These are phyloP conservation scores for Poecilia latipinna DNA, from an alignment of 2,113 vertebrate species.

Conservation along the genomic window DNA sequence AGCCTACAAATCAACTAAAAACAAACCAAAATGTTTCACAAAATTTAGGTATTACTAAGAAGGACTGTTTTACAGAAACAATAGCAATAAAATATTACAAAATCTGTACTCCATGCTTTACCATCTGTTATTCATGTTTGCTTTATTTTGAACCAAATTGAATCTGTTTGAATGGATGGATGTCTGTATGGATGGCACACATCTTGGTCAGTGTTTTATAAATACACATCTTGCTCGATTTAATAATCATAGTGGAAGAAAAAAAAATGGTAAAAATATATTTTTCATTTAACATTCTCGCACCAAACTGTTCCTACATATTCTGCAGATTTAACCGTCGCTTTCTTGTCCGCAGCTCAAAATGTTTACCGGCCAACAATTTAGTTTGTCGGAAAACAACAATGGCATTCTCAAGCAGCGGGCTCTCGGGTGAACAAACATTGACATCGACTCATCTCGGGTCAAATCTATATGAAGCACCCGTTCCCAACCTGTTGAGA, in stretches of 20 bases:
- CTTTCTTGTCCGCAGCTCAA: neutral
- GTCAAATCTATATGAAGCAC: constrained; percentile 59
- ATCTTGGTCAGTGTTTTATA: neutral
- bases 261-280: neutral
- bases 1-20: no score
- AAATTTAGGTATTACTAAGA: no score
- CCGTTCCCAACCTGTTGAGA: constrained; percentile 55
- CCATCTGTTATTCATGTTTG: neutral
- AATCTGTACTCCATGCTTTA: no score
- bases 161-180: neutral
- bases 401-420: constrained; percentile 22
- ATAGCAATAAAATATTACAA: no score
- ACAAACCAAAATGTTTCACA: no score
- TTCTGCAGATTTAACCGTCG: neutral
- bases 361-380: neutral
- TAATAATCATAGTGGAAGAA: neutral
- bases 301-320: neutral
- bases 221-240: neutral
- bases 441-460: constrained; percentile 3
- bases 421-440: constrained; percentile 28
- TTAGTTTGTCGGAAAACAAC: constrained; percentile 1
- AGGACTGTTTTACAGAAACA: no score
- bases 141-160: neutral
- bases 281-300: neutral
- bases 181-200: neutral